Conservation (phyloP, 2,113 vertebrate genomes). For the Mellivora capensis region DNA sequence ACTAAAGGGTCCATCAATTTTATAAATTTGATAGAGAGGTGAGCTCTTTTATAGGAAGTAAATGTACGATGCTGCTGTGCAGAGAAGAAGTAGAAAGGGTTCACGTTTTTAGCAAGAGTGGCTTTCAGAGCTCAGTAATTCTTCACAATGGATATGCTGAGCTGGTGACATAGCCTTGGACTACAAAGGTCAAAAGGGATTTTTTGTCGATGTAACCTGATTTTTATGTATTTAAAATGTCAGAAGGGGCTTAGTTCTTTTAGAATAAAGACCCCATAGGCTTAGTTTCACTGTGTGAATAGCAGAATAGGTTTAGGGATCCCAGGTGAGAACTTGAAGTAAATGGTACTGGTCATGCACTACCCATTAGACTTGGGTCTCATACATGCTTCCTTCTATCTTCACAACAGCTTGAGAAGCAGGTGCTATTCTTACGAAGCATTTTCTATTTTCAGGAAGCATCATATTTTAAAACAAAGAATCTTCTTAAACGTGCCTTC, state of each 20-base stretch:
- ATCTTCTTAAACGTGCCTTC: constrained; percentile 1
- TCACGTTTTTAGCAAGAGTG: background rate
- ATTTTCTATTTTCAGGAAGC: constrained; percentile 7
- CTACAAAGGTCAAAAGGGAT: background rate
- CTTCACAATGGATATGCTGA: background rate
- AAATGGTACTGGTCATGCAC: accelerated
- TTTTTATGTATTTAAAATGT: background rate
- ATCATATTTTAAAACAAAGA: background rate
- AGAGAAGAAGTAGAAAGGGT: too few species aligned
- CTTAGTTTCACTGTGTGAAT: background rate
- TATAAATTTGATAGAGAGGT: background rate
- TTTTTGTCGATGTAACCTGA: background rate
- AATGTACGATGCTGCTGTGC: background rate
- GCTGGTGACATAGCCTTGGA: background rate
- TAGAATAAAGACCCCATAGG: background rate
- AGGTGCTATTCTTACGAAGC: background rate
- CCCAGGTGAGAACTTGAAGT: background rate
- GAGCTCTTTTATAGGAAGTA: background rate
- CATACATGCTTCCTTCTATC: background rate
- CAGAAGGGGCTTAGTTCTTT: background rate
- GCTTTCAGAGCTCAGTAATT: background rate
- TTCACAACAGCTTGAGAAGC: background rate
- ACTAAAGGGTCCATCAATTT: background rate
- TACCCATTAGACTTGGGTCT: background rate
- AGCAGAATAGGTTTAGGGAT: background rate